Conservation (phyloP, 1,140 invertebrate species). For the Sycophila sp. region DNA sequence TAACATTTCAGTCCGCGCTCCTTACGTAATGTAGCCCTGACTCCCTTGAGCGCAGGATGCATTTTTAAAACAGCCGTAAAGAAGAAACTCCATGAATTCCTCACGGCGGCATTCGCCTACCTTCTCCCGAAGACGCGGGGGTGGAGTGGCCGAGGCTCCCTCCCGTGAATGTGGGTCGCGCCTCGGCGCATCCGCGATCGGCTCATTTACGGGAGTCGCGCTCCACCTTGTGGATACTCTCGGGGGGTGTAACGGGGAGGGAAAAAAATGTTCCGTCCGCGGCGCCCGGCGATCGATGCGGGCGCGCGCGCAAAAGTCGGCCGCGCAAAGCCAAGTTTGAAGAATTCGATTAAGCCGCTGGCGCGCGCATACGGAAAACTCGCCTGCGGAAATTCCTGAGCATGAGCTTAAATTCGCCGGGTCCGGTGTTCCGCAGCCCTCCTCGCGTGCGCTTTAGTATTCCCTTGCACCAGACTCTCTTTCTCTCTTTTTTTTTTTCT, state of each 20-base stretch:
- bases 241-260: background rate
- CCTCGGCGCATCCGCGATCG: no score
- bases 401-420: background rate
- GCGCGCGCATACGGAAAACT: background rate
- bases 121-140: no score
- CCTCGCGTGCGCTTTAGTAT: background rate
- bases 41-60: no score
- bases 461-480: background rate
- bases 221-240: background rate
- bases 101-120: no score
- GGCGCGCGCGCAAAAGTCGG: conserved; percentile 2
- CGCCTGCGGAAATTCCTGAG: background rate
- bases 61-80: no score
- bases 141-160: no score
- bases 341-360: conserved; percentile 20
- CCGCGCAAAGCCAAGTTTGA: conserved; percentile 13
- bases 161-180: no score
- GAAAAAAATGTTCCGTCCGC: background rate
- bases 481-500: background rate
- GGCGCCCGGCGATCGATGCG: background rate
- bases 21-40: no score
- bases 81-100: no score
- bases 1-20: no score
- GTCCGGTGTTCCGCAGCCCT: background rate
- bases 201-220: background rate